Evolutionary conservation across 2,888 invertebrate genomes (phyloP), one percentile per base, ranked within the genome.

Genomic region (Eristalinus sepulchralis): DNA sequence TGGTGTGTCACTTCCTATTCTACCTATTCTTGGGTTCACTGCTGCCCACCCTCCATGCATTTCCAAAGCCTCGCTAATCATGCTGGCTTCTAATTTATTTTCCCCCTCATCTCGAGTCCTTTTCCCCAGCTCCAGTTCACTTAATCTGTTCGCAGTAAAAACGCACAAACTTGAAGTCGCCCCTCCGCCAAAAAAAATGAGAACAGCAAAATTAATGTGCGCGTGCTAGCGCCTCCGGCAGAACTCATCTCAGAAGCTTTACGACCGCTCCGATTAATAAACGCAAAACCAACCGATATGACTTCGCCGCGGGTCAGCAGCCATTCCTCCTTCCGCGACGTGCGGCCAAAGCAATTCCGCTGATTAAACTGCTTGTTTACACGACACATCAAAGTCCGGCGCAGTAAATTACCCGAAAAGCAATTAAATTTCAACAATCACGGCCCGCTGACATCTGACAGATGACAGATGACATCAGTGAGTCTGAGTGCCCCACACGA

Each of bases 401-500:
- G 31, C 47, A 8, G 60, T 71, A 62, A 71, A 71, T 71, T 71
- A 71, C 60, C 36, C 20, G 27, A 17, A 17, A 57, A 67, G 59
- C 63, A 73, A 63, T 73, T 73, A 73, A 73, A 64, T 64, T 57
- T 55, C 53, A 73, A 64, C 73, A 73, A 73, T 73, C 73, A 63
- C 59, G 10, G 57, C 20, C 9, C 62, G 6, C 62, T 36, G 64
- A 55, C 62, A 63, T 22, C 64, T 11, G 20, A 34, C 33, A 20
- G 60, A 13, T 24, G 31, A 22, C 17, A 67, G 53, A 67, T 76
- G 76, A 76, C 76, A 76, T 76, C 76, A 76, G 17, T 59, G 20
- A 1, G 24, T n/a, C 0, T 17, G n/a, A 57, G 55, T 67, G 59
- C 39, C 39, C 33, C 59, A 57, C 31, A 59, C 63, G 55, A 55